Evolutionary conservation across 2,797 vertebrate genomes (phyloP), one percentile per base, ranked within the genome.

Genomic region (Borostomias antarcticus): DNA sequence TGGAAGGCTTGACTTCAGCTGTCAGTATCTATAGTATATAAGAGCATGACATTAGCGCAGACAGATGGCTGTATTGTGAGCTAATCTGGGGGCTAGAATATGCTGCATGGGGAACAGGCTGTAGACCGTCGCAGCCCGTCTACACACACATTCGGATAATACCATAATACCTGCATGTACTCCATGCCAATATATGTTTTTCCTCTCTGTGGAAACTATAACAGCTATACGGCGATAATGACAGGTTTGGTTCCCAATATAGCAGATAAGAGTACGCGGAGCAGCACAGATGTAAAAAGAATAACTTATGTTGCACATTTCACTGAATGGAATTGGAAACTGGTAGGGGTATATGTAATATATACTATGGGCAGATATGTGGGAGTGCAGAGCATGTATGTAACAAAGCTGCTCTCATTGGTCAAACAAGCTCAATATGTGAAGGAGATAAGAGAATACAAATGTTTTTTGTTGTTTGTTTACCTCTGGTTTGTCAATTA

Each of bases 401-500:
- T 58, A 35, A 32, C 5, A 23, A 45, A 10, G 48, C 29, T 66
- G 26, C 52, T 52, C 17, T 57, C 68, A 83, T 86, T 87, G 74
- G 83, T 86, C 82, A 83, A 76, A 73, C 48, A 19, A 57, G 35
- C 74, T 76, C 73, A 76, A 68, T 78, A 74, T 64, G 72, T 29
- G 17, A 60, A 30, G 51, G 56, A 77, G 81, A 82, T 79, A 83
- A n/a, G 78, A 68, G 69, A 81, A 77, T 75, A 50, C n/a, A 72
- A 68, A 84, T 79, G 80, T 83, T 80, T 83, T 77, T 69, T n/a
- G n/a, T n/a, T n/a, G n/a, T n/a, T 35, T 43, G 43, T 82, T 74
- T 65, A 78, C 83, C 62, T 70, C 65, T 5, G 64, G 75, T 77
- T 79, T 78, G 75, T 86, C 77, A 81, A 80, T 86, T 77, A 83